Evolutionary conservation across 2,113 vertebrate genomes (phyloP), one percentile per base, ranked within the genome.

Genomic region (Probosciger aterrimus): DNA sequence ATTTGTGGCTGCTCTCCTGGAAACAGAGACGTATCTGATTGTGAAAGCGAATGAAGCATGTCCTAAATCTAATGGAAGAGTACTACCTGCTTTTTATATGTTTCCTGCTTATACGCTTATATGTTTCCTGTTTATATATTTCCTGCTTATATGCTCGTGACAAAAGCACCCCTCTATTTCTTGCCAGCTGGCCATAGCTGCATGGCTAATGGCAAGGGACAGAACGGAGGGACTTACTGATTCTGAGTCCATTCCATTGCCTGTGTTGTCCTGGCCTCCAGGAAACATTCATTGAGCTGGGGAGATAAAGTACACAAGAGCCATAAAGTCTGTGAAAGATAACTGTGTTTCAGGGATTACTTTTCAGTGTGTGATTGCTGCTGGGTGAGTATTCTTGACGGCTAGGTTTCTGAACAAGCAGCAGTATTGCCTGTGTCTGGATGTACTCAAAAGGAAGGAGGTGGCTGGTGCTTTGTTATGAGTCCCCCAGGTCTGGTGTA

Each of bases 361-460:
- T 73, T 85, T 50, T 49, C 20, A 20, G 23, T 44, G 24, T 59
- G 14, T 27, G 57, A 24, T 62, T 76, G 33, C 28, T 3, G 1
- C 53, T 5, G 3, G 35, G 15, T 0, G 4, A 31, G 12, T n/a
- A 11, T 14, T 25, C 9, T 41, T 33, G 16, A 39, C 0, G 3
- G 10, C 14, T 31, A 30, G 8, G 23, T 43, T 70, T 84, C 68
- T 88, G 69, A 77, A 44, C 14, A 24, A 67, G 37, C 24, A 12
- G 9, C 19, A 17, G 35, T 5, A 18, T 49, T 43, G 7, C 27
- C 30, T 52, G 60, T 79, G 55, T 71, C 67, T 71, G 69, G 23
- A 28, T 71, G 37, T 49, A 6, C 37, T 68, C 1, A 1, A 31
- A 77, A 44, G 24, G 27, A 62, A 49, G 8, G 25, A 77, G 17